Conservation (phyloP, 1,140 invertebrate genomes). For the Chironomus striatipennis region DNA sequence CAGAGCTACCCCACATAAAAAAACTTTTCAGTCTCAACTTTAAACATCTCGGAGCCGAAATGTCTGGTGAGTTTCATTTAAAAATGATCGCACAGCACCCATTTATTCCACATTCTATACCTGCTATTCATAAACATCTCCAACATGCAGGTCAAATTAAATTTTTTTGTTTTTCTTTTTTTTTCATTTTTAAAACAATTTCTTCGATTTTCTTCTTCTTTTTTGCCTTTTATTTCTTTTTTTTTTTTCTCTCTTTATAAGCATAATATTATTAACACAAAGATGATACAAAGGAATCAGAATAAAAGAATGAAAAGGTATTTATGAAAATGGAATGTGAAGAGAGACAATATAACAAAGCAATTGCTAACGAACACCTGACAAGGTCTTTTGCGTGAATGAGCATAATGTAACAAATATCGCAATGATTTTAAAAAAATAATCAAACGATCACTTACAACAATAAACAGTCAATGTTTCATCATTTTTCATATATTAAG, state of each 20-base stretch:
- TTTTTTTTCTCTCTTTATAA: too few relatives aligned
- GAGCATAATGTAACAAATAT: neutral
- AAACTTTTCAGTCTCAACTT: too few relatives aligned
- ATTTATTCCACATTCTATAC: neutral
- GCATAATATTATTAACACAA: neutral
- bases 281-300: neutral
- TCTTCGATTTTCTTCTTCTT: neutral
- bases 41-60: neutral
- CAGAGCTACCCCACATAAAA: neutral
- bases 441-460: slow-evolving; percentile 1
- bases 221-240: too few relatives aligned
- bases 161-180: neutral
- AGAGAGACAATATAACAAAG: neutral
- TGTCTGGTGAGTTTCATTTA: neutral
- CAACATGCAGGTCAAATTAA: slow-evolving; percentile 6
- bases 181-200: slow-evolving; percentile 12
- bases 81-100: neutral
- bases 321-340: slow-evolving; percentile 1
- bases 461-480: too few relatives aligned
- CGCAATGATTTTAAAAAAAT: neutral
- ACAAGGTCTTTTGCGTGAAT: slow-evolving; percentile 17
- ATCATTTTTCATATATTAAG: too few relatives aligned
- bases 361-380: slow-evolving; percentile 19
- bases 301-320: neutral
- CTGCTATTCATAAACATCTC: slow-evolving; percentile 10